A percentile compares a stretch with the other conserved stretches of the same genome.
Evolutionary conservation across 2,113 vertebrate species (phyloP).

Genomic region (Hirundichthys speculiger): DNA sequence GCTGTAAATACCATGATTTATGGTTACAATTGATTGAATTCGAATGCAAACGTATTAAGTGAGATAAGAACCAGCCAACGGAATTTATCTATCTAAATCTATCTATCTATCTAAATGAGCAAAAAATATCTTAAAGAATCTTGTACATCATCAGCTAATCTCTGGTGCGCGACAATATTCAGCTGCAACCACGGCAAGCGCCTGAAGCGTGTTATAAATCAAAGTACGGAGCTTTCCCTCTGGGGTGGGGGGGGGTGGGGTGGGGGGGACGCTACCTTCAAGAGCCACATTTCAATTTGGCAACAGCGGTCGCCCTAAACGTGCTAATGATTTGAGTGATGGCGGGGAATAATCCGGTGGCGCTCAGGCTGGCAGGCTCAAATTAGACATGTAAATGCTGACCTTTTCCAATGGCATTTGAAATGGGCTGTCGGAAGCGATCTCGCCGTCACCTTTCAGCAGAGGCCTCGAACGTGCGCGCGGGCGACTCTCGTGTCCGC

Average conservation of each 20-base stretch:
- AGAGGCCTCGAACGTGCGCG: conserved; percentile 11
- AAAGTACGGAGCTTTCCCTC: conserved; percentile 33
- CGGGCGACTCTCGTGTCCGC: not conserved
- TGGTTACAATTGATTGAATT: too few relatives aligned
- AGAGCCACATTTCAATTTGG: conserved; percentile 68
- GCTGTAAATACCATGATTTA: too few relatives aligned
- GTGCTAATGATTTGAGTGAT: conserved; percentile 76
- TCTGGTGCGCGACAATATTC: conserved; percentile 10
- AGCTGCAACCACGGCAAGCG: conserved; percentile 14
- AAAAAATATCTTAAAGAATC: too few relatives aligned
- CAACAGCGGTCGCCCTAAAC: conserved; percentile 54
- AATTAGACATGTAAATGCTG: conserved; percentile 82
- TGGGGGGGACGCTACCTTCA: conserved; percentile 41
- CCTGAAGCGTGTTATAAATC: conserved; percentile 59
- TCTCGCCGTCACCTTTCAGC: conserved; percentile 71
- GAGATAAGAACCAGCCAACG: too few relatives aligned
- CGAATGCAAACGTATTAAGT: too few relatives aligned
- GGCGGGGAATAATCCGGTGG: conserved; percentile 68
- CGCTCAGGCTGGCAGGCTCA: conserved; percentile 68
- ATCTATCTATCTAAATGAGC: too few relatives aligned
- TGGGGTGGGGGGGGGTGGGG: not conserved
- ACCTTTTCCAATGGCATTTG: conserved; percentile 80
- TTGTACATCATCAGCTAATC: not conserved
- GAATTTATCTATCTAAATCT: too few relatives aligned
- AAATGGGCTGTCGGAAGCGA: conserved; percentile 75